Percentiles rank a stretch among this genome's conserved stretches.
These are phyloP conservation scores for Carassius gibelio DNA, from an alignment of 2,113 vertebrate genomes.

Conservation along the genomic window DNA sequence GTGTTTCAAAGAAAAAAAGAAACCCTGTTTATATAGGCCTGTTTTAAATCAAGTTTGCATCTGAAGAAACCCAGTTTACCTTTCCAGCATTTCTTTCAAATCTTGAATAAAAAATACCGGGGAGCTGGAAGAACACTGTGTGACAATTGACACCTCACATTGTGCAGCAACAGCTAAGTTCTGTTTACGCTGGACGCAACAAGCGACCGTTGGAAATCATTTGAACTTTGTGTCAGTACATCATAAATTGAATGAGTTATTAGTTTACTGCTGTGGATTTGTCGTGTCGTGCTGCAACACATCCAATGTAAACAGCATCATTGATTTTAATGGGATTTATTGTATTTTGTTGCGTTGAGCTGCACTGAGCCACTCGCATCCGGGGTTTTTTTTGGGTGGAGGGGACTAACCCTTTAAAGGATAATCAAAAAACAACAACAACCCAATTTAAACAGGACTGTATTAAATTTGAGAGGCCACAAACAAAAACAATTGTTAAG, in stretches of 20 bases:
- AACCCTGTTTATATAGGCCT: neutral
- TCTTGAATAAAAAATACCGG: neutral
- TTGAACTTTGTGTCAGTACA: too few species aligned
- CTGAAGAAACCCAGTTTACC: neutral
- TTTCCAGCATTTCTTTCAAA: neutral
- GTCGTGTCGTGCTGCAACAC: too few species aligned
- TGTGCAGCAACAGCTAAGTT: neutral
- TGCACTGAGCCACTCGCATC: neutral
- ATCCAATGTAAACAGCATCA: neutral
- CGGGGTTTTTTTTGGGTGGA: too few species aligned
- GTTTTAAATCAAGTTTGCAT: conserved; percentile 1
- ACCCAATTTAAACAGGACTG: neutral
- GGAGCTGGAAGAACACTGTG: neutral
- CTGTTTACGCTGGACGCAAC: neutral
- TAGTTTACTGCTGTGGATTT: too few species aligned
- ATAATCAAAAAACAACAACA: too few species aligned
- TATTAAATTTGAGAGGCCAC: neutral
- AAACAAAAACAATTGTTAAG: neutral
- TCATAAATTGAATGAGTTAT: too few species aligned
- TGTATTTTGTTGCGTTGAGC: too few species aligned
- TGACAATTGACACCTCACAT: too few species aligned
- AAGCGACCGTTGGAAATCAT: neutral
- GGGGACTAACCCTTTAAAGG: too few species aligned
- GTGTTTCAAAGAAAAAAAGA: neutral
- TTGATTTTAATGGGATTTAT: neutral